phyloP scores from a whole-genome alignment of 2,113 vertebrate species.

The Tretioscincus oriximinensis region DNA sequence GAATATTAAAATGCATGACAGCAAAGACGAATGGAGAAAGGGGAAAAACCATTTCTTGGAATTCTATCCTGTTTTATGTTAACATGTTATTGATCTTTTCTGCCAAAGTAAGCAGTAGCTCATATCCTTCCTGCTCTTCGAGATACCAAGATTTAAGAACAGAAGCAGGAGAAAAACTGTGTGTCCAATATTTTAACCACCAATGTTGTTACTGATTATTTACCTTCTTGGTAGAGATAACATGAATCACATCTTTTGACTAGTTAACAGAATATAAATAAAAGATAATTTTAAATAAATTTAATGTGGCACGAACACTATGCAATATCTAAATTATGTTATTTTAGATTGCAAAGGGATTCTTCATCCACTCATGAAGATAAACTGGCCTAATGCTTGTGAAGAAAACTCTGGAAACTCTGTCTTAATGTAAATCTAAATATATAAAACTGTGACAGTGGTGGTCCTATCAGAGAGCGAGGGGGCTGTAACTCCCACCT shows the following conservation, averaged over 20 bases:
- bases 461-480: no score
- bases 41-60: not conserved
- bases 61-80: constrained; percentile 6
- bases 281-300: not conserved
- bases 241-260: not conserved
- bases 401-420: no score
- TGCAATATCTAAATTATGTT: not conserved
- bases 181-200: not conserved
- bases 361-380: not conserved
- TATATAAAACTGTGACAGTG: no score
- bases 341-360: not conserved
- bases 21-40: not conserved
- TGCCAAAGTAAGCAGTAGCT: not conserved
- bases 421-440: no score
- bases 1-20: not conserved
- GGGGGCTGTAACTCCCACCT: no score
- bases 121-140: not conserved
- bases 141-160: not conserved
- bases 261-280: not conserved
- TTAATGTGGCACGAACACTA: no score
- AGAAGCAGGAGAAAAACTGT: no score
- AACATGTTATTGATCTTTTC: constrained; percentile 2
- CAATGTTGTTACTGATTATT: not conserved
- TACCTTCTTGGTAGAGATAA: not conserved
- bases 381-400: not conserved